Evolutionary conservation across 2,888 invertebrate species (phyloP), one percentile per base, ranked within the genome.

Genomic region (Oscheius sp.): DNA sequence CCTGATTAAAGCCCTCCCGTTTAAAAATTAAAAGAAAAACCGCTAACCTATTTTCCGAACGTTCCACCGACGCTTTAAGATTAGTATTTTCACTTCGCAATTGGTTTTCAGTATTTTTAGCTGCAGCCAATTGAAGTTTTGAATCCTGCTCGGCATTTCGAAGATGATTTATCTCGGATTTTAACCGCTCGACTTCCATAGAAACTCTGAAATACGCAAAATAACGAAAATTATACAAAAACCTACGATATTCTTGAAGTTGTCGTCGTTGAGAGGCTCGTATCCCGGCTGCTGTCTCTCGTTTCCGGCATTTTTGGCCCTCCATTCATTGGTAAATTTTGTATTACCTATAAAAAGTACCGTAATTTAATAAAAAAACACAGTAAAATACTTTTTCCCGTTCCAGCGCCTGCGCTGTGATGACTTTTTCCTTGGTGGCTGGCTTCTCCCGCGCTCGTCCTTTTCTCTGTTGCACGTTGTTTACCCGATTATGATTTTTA

Each of bases 11-110:
- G n/a, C n/a, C n/a, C n/a, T n/a, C n/a, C n/a, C n/a, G n/a, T n/a
- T n/a, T n/a, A n/a, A n/a, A n/a, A n/a, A n/a, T n/a, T n/a, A n/a
- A n/a, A n/a, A n/a, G n/a, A n/a, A n/a, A n/a, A n/a, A n/a, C n/a
- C 21, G 27, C 46, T 46, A 85, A 93, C 93, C 93, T 93, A 89
- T 93, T 93, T 89, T 95, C 95, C 84, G 95, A 91, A 88, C 93
- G 93, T 86, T 95, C 95, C 89, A 95, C 93, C 88, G 94, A 94
- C 88, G 93, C 93, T 90, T 94, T 93, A 89, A 95, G 92, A 86
- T 93, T 93, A 73, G 91, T 91, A 86, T 94, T 91, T 89, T 95
- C 94, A 83, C 92, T 92, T 87, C 92, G 92, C 49, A 91, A 90
- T 81, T 91, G 91, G 85, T 92, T 92, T 87, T 94, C 94, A 72